A percentile compares a stretch with the other conserved stretches of the same genome.
Evolutionary conservation across 2,888 invertebrate species (phyloP).

Genomic region (Phorcus lineatus): DNA sequence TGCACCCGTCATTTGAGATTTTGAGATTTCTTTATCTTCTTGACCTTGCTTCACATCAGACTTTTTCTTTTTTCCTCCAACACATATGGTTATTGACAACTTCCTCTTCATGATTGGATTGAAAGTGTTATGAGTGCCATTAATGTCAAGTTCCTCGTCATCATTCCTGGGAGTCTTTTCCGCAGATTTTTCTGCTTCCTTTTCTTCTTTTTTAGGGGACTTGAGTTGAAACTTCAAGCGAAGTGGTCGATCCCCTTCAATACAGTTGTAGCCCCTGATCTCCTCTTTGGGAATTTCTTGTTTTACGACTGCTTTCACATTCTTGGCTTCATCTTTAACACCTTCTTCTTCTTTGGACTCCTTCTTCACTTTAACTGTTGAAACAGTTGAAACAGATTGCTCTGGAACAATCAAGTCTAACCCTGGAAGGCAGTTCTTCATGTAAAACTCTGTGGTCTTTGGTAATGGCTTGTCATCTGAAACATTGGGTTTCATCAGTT

Average conservation of each 20-base stretch:
- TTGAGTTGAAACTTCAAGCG: neutral
- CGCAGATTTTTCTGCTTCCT: neutral
- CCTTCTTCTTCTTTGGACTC: neutral
- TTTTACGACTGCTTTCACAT: neutral
- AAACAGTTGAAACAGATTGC: too few relatives aligned
- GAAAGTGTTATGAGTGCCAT: conserved; percentile 22
- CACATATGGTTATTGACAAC: conserved; percentile 9
- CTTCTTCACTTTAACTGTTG: too few relatives aligned
- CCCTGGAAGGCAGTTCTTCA: neutral
- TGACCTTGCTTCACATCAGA: neutral
- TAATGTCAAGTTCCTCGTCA: conserved; percentile 3
- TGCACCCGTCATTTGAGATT: neutral
- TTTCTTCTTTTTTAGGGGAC: neutral
- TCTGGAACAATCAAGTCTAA: neutral
- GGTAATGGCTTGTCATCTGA: neutral
- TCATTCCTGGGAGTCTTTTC: neutral
- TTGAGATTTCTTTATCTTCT: too few relatives aligned
- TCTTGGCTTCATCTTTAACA: neutral
- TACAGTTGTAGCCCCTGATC: neutral
- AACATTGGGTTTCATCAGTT: too few relatives aligned
- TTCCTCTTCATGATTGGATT: conserved; percentile 7
- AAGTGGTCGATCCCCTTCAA: neutral
- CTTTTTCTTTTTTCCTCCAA: conserved; percentile 15
- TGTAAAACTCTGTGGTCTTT: neutral
- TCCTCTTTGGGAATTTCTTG: neutral